A percentile compares a stretch with the other conserved stretches of the same genome.
Conservation (phyloP, 2,113 vertebrate species). For the Coptodon rendalli region DNA sequence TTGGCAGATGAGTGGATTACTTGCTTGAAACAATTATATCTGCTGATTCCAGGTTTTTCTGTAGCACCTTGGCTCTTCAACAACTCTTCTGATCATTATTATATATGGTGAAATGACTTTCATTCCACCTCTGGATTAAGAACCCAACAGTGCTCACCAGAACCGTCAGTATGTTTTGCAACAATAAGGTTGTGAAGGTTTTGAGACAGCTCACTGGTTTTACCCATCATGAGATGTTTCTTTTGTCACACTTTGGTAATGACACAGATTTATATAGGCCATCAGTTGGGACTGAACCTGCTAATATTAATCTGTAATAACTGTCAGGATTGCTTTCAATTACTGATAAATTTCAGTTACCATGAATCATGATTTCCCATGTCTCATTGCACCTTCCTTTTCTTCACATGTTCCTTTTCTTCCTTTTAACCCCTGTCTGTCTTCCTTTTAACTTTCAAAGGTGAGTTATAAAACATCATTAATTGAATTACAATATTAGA, state of each 20-base stretch:
- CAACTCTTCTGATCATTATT: not conserved
- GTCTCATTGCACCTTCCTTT: not conserved
- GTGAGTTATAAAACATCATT: not conserved
- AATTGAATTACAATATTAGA: not conserved
- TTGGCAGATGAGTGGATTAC: fast-evolving
- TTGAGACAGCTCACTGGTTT: not conserved
- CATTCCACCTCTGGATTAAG: not conserved
- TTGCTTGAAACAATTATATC: not conserved
- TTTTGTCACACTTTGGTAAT: not conserved
- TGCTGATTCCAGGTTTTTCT: not conserved
- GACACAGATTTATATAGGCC: not conserved
- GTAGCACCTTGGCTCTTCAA: not conserved
- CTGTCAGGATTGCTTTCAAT: not conserved
- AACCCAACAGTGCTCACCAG: not conserved
- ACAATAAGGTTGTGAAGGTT: fast-evolving
- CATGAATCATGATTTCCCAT: not conserved
- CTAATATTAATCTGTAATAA: not conserved
- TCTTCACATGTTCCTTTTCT: not conserved
- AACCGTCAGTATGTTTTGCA: not conserved
- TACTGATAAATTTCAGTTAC: fast-evolving
- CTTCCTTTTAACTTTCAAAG: fast-evolving
- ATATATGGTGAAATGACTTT: fast-evolving
- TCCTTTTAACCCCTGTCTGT: too few species aligned
- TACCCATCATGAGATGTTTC: not conserved
- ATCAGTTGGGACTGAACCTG: not conserved